Evolutionary conservation across 2,797 vertebrate species (phyloP), one percentile per base, ranked within the genome.

Genomic region (Petrocephalus sullivani): DNA sequence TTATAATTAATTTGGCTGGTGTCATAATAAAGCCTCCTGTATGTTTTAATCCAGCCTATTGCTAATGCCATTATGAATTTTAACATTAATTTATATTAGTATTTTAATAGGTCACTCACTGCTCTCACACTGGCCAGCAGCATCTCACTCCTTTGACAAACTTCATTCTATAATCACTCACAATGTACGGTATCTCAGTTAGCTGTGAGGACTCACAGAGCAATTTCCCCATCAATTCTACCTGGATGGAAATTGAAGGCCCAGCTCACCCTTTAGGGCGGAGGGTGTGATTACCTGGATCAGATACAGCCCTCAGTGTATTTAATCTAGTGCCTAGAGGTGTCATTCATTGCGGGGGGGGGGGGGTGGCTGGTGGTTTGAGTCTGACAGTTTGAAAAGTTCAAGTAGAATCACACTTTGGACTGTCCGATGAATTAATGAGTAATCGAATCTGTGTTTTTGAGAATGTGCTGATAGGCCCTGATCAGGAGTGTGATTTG

Each of bases 251-350:
- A 56, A 58, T 3, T 33, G 19, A 67, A n/a, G 14, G 10, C 82
- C 23, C 49, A 85, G 1, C 10, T 71, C 16, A 37, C n/a, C 23
- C 61, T 54, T 87, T 87, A 41, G 21, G 16, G 7, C 67, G 57
- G 16, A 28, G 23, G 16, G 21, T 54, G 51, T 60, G 9, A 88
- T 86, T 64, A 61, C 28, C 28, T 87, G 87, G 37, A 89, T 89
- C 49, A 54, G 54, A 82, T 19, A 86, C 4, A 9, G 12, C 21
- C 56, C 4, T 21, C 56, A 37, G 78, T 81, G 67, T 53, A 14
- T 19, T 5, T 28, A 86, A 57, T 54, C 46, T 23, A 56, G 56
- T 19, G 19, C 5, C 6, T n/a, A 64, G 21, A 64, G 6, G 19
- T 6, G 21, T 16, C 14, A 51, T 54, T 28, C 46, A 84, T n/a